phyloP scores from a whole-genome alignment of 1,140 invertebrate genomes.

The Nasonia vitripennis region DNA sequence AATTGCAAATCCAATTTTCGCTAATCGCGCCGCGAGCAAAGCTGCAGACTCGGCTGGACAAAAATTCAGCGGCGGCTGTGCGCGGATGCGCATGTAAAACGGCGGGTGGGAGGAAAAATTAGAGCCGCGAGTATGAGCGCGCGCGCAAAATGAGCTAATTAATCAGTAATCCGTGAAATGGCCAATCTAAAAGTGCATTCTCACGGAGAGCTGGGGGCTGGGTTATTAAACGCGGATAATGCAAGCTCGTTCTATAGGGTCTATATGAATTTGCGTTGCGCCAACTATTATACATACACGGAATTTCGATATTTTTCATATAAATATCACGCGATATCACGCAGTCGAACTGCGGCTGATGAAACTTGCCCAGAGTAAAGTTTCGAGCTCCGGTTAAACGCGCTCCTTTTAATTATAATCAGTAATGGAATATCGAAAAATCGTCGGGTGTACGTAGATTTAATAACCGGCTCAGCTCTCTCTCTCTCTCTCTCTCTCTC shows the following conservation, averaged over 20 bases:
- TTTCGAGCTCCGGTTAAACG: not conserved
- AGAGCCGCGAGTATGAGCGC: slow-evolving; percentile 23
- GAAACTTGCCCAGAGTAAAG: not conserved
- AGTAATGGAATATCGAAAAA: not conserved
- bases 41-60: slow-evolving; percentile 15
- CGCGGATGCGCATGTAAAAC: not conserved
- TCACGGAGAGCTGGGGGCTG: not conserved
- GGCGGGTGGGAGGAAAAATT: slow-evolving; percentile 36
- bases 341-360: not conserved
- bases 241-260: not conserved
- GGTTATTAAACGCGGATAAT: slow-evolving; percentile 30
- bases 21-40: slow-evolving; percentile 52
- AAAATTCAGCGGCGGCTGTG: not conserved
- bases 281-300: too few relatives aligned
- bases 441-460: not conserved
- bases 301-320: not conserved
- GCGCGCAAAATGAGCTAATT: slow-evolving; percentile 48
- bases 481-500: not conserved
- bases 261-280: too few relatives aligned
- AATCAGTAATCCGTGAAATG: slow-evolving; percentile 42
- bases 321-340: too few relatives aligned
- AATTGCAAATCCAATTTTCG: slow-evolving; percentile 61
- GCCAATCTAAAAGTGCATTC: slow-evolving; percentile 18
- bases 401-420: not conserved
- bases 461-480: not conserved